These are phyloP conservation scores for Agrotis puta DNA, from an alignment of 2,888 invertebrate genomes.

Conservation along the genomic window DNA sequence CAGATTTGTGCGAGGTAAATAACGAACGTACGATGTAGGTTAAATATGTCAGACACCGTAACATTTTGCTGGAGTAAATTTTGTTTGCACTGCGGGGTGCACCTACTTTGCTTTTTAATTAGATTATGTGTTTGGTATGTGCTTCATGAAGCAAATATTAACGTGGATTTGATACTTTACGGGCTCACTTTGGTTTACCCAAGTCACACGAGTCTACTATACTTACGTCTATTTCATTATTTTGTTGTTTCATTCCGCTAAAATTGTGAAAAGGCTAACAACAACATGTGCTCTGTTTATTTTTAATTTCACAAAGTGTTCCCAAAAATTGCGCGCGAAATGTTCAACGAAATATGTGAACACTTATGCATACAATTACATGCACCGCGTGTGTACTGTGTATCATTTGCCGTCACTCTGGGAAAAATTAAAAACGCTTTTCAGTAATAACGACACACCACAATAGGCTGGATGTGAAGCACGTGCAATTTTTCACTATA, in stretches of 20 bases:
- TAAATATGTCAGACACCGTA: slow-evolving; percentile 47
- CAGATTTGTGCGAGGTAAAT: slow-evolving; percentile 62
- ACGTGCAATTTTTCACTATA: slow-evolving; percentile 71
- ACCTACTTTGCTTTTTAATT: slow-evolving; percentile 47
- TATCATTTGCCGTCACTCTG: slow-evolving; percentile 39
- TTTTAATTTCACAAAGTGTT: slow-evolving; percentile 54
- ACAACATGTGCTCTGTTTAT: slow-evolving; percentile 45
- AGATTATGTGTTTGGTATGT: slow-evolving; percentile 31
- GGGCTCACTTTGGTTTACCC: neutral
- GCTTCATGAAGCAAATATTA: slow-evolving; percentile 2
- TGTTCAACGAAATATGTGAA: slow-evolving; percentile 41
- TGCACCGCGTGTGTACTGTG: slow-evolving; percentile 34
- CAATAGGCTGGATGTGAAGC: slow-evolving; percentile 55
- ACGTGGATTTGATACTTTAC: slow-evolving; percentile 1
- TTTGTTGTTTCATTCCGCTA: slow-evolving; percentile 26
- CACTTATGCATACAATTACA: slow-evolving; percentile 55
- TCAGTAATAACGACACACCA: slow-evolving; percentile 53
- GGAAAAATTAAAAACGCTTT: slow-evolving; percentile 59
- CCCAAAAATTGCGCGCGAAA: slow-evolving; percentile 34
- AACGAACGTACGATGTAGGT: slow-evolving; percentile 53
- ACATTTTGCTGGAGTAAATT: slow-evolving; percentile 45
- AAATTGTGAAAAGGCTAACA: slow-evolving; percentile 24
- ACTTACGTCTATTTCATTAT: neutral
- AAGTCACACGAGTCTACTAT: no score
- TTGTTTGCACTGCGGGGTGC: slow-evolving; percentile 41